These are phyloP conservation scores for Eudyptes chrysolophus DNA, from an alignment of 2,113 vertebrate genomes.

Conservation along the genomic window DNA sequence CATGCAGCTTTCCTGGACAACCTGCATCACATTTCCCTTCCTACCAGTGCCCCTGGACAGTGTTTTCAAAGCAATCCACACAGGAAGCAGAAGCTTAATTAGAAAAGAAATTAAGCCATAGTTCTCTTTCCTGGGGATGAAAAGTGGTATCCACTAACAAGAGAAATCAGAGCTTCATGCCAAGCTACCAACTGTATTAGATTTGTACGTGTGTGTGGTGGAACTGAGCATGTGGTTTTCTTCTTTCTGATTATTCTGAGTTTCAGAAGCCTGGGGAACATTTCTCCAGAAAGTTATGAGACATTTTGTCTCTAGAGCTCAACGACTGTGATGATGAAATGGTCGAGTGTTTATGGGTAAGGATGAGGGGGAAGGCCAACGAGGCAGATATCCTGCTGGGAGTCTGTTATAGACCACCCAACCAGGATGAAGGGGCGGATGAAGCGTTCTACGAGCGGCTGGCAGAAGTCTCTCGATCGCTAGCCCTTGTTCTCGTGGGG, in stretches of 20 bases:
- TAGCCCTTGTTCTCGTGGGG: no score
- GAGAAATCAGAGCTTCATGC: not conserved
- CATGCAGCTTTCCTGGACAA: constrained; percentile 18
- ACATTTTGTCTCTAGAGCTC: not conserved
- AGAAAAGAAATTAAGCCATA: not conserved
- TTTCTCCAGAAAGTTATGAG: not conserved
- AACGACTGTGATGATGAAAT: no score
- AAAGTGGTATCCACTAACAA: not conserved
- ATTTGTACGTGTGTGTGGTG: not conserved
- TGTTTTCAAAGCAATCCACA: not conserved
- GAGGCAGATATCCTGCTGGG: no score
- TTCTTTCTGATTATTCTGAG: not conserved
- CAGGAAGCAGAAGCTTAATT: not conserved
- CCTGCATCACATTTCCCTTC: not conserved
- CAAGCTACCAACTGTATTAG: not conserved
- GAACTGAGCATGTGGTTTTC: not conserved
- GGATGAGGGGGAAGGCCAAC: no score
- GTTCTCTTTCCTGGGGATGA: not conserved
- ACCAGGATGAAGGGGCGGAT: no score
- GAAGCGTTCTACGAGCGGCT: no score
- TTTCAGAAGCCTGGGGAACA: not conserved
- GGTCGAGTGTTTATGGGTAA: no score
- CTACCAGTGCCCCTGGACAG: not conserved
- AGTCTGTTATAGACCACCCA: no score
- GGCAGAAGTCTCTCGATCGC: no score